These are phyloP conservation scores for Clinocottus analis DNA, from an alignment of 2,113 vertebrate species.

Conservation along the genomic window DNA sequence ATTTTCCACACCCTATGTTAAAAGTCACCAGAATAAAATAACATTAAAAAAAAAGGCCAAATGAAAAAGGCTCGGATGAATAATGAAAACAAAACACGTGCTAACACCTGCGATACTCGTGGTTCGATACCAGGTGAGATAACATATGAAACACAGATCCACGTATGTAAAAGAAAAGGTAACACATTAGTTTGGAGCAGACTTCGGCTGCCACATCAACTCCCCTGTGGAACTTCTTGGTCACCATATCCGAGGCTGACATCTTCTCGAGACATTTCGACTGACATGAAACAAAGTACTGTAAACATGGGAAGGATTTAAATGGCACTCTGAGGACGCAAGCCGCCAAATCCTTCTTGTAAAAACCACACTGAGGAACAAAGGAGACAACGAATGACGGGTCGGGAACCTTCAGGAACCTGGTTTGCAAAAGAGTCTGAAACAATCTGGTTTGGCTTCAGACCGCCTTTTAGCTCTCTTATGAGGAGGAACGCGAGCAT, in stretches of 20 bases:
- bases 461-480: slow-evolving; percentile 17
- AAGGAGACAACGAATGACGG: slow-evolving; percentile 38
- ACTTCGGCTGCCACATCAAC: background rate
- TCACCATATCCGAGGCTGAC: slow-evolving; percentile 49
- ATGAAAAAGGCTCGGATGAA: slow-evolving; percentile 41
- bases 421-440: slow-evolving; percentile 54
- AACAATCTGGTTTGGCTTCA: slow-evolving; percentile 53
- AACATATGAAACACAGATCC: slow-evolving; percentile 27
- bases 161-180: slow-evolving; percentile 13
- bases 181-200: slow-evolving; percentile 25
- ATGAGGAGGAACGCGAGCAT: background rate
- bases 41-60: slow-evolving; percentile 28
- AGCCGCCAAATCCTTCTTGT: slow-evolving; percentile 74
- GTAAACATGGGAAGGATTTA: slow-evolving; percentile 76
- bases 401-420: slow-evolving; percentile 36
- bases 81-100: slow-evolving; percentile 17
- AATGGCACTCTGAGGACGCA: slow-evolving; percentile 71
- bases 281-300: slow-evolving; percentile 61
- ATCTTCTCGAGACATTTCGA: slow-evolving; percentile 55
- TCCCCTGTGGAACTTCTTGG: slow-evolving; percentile 16
- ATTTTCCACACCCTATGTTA: slow-evolving; percentile 39
- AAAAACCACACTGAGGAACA: slow-evolving; percentile 58
- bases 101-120: slow-evolving; percentile 29
- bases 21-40: slow-evolving; percentile 44
- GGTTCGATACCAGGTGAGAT: slow-evolving; percentile 36